phyloP scores from a whole-genome alignment of 2,888 invertebrate genomes.

The Metallyticus violacea region DNA sequence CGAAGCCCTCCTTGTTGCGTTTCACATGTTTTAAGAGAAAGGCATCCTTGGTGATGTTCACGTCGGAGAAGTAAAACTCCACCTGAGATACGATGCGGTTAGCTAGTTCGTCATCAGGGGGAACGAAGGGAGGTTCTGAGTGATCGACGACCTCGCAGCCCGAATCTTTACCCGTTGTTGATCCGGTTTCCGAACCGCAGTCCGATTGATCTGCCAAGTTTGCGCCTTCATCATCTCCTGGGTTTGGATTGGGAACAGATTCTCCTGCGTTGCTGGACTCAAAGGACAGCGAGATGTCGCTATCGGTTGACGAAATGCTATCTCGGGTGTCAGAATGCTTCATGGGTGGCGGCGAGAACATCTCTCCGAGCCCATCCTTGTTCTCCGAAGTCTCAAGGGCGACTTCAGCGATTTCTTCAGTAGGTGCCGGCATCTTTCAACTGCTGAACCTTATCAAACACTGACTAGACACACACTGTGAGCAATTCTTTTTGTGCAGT shows the following conservation, averaged over 20 bases:
- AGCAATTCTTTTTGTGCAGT: background rate
- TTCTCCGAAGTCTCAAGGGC: background rate
- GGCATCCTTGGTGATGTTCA: conserved; percentile 91
- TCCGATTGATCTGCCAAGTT: conserved; percentile 63
- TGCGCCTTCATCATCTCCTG: conserved; percentile 57
- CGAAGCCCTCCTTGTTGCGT: conserved; percentile 92
- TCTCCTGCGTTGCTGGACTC: conserved; percentile 44
- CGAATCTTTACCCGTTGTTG: conserved; percentile 62
- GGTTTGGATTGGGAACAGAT: conserved; percentile 34
- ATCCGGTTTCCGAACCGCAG: conserved; percentile 61
- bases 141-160: conserved; percentile 30
- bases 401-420: background rate
- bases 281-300: conserved; percentile 57
- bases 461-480: background rate
- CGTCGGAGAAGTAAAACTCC: conserved; percentile 94
- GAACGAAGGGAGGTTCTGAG: conserved; percentile 57
- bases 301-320: conserved; percentile 60
- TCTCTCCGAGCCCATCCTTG: conserved; percentile 41
- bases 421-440: conserved; percentile 10
- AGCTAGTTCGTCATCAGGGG: conserved; percentile 73
- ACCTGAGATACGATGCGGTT: conserved; percentile 82
- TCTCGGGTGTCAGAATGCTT: conserved; percentile 57
- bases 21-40: conserved; percentile 93
- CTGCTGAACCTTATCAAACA: background rate
- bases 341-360: conserved; percentile 48